Conservation (phyloP, 2,888 invertebrate species). For the Napeogenes inachia region DNA sequence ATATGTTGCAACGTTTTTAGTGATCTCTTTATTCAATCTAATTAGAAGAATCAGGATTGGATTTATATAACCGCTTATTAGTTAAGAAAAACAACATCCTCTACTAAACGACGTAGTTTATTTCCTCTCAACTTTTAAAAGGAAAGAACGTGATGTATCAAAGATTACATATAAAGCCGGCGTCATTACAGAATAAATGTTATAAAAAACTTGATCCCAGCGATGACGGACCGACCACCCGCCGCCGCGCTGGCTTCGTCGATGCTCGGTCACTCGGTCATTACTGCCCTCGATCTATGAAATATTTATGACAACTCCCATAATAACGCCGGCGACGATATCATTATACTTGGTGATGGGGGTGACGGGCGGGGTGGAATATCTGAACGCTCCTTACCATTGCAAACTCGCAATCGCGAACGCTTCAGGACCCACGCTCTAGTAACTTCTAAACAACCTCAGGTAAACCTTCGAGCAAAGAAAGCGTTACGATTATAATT, state of each 20-base stretch:
- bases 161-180: slow-evolving; percentile 1
- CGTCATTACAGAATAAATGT: not conserved
- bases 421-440: slow-evolving; percentile 44
- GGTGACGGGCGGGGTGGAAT: slow-evolving; percentile 76
- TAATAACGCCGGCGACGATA: slow-evolving; percentile 75
- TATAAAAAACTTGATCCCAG: not conserved
- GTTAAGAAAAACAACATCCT: not conserved
- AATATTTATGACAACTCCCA: slow-evolving; percentile 77
- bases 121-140: not conserved
- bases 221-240: slow-evolving; percentile 33
- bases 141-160: slow-evolving; percentile 3
- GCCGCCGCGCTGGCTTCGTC: slow-evolving; percentile 35
- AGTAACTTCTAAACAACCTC: slow-evolving; percentile 49
- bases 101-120: not conserved
- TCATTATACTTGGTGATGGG: slow-evolving; percentile 80
- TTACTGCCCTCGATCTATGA: slow-evolving; percentile 74
- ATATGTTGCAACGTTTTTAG: too few relatives aligned
- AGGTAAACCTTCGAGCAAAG: slow-evolving; percentile 47
- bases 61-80: not conserved
- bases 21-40: too few relatives aligned
- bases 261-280: slow-evolving; percentile 72
- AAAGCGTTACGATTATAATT: slow-evolving; percentile 37
- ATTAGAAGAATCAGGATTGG: too few relatives aligned
- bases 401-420: slow-evolving; percentile 70
- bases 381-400: slow-evolving; percentile 76